Conservation (phyloP, 2,113 vertebrate genomes). For the Euleptes europaea region DNA sequence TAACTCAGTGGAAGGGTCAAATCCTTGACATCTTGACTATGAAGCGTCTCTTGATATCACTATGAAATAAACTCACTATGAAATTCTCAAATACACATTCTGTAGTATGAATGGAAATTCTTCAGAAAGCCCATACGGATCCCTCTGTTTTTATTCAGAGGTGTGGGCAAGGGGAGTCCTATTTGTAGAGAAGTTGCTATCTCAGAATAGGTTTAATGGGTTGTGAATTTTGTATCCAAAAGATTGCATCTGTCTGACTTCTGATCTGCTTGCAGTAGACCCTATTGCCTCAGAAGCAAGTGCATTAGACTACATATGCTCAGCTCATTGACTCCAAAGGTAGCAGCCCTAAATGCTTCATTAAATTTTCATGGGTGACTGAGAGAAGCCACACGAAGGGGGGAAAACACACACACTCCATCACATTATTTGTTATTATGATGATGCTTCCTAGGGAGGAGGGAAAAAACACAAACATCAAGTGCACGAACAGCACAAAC, state of each 20-base stretch:
- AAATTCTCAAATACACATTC: conserved; percentile 59
- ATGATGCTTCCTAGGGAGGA: conserved; percentile 31
- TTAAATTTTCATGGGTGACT: conserved; percentile 81
- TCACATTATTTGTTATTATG: conserved; percentile 49
- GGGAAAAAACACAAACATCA: neutral
- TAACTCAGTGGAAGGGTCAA: neutral
- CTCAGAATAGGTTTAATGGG: conserved; percentile 79
- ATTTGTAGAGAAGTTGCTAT: conserved; percentile 76
- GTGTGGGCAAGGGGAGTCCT: conserved; percentile 28
- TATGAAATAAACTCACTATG: conserved; percentile 41
- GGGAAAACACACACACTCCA: conserved; percentile 35
- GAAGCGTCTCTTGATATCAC: conserved; percentile 13
- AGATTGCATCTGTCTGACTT: conserved; percentile 68
- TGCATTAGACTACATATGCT: conserved; percentile 78
- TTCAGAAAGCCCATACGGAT: conserved; percentile 65
- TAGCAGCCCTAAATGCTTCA: conserved; percentile 79
- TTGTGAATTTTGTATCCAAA: conserved; percentile 76
- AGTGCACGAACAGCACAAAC: conserved; percentile 15
- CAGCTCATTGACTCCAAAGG: conserved; percentile 76
- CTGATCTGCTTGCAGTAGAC: conserved; percentile 66
- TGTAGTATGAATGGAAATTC: conserved; percentile 66
- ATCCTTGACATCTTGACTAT: neutral
- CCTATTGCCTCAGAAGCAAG: conserved; percentile 68
- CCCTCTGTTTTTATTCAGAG: conserved; percentile 39
- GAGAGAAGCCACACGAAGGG: conserved; percentile 56